Percentiles rank a stretch among this genome's conserved stretches.
These are phyloP conservation scores for Aporrectodea caliginosa DNA, from an alignment of 1,140 invertebrate genomes.

Conservation along the genomic window DNA sequence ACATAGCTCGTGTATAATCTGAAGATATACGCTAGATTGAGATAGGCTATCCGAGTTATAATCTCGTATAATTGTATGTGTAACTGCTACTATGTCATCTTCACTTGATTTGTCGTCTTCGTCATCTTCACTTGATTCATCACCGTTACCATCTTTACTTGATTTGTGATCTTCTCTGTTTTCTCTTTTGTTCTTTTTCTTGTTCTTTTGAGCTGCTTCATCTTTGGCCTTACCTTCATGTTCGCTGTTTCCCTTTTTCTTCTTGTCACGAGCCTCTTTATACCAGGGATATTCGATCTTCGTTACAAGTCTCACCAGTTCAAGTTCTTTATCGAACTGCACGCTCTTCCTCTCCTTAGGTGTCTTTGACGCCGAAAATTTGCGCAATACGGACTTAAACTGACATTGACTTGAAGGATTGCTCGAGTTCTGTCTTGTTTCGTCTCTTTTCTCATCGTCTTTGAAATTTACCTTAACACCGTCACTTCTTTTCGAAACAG, in stretches of 20 bases:
- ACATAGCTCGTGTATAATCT: too few species aligned
- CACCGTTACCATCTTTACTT: not conserved
- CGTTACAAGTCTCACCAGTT: not conserved
- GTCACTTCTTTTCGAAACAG: too few species aligned
- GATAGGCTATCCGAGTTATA: too few species aligned
- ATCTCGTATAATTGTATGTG: too few species aligned
- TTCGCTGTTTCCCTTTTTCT: not conserved
- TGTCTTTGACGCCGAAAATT: not conserved
- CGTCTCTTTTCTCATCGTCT: not conserved
- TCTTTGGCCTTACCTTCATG: not conserved
- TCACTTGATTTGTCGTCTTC: not conserved
- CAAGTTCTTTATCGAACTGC: not conserved
- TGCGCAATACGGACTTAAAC: not conserved
- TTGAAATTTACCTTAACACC: too few species aligned
- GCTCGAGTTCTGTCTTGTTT: not conserved
- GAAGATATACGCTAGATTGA: too few species aligned
- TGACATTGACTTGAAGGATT: not conserved
- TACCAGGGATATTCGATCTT: not conserved
- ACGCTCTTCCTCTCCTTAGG: not conserved
- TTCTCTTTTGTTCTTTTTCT: not conserved
- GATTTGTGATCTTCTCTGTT: not conserved
- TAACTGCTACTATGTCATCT: too few species aligned
- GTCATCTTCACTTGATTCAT: not conserved
- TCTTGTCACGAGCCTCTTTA: not conserved
- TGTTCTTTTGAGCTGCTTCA: not conserved